Base-by-base conservation (phyloP, 2,888 invertebrate species). In the Drosophila melanosoma region DNA sequence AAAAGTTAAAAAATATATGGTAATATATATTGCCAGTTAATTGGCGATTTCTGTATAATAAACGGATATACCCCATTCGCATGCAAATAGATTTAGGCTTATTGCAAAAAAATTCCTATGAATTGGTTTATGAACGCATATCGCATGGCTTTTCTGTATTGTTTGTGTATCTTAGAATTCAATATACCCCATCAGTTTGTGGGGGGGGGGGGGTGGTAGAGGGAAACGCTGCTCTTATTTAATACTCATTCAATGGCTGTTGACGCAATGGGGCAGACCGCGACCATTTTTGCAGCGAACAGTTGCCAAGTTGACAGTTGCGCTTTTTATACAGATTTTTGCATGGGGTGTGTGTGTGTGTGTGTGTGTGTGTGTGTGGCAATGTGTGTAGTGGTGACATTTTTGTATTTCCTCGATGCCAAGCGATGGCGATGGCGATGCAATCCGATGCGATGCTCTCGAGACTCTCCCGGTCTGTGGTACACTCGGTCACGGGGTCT, bases 401-500 rank as follows among this genome's bases (percentile, higher is more conserved):
- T 80, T 75, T 60, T 59, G 70, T 42, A 68, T 49, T 69, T 61
- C 38, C 69, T 69, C 60, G 40, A 58, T 52, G 45, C 12, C 45
- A 45, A 3, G 20, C 45, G 42, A 20, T 45, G 45, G 45, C 12
- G 20, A 35, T 29, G 29, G 29, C 29, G 29, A 52, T 33, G 57
- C 38, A 40, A 29, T 33, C 20, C 40, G 42, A 42, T 42, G 36
- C 23, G 40, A 36, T 57, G 69, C 58, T 53, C 70, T 48, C 69
- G 49, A 54, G 60, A 36, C 58, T 35, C 66, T 49, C 65, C 59
- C 64, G 58, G 68, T 79, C 79, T 83, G 69, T 82, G 76, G 79
- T 79, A 83, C 90, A 92, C 82, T 91, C 91, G 91, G 92, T 91
- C 91, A 92, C 81, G 88, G 91, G 92, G 91, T 91, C 91, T 91